Evolutionary conservation across 2,797 vertebrate genomes (phyloP).

Genomic region (Cheirogaleus major): DNA sequence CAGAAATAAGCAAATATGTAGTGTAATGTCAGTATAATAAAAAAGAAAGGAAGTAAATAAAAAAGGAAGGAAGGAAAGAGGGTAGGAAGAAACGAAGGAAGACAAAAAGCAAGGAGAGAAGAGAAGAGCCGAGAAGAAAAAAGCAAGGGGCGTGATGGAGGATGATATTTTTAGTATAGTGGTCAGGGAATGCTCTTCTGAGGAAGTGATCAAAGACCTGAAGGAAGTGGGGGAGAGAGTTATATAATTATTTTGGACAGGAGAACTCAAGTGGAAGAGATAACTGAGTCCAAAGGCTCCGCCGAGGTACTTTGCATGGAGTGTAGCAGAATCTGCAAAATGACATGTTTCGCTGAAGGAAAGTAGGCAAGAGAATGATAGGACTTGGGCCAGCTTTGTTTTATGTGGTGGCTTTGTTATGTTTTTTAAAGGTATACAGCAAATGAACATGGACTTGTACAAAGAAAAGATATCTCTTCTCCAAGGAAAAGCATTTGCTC

Average conservation of each 20-base stretch:
- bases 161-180: background rate
- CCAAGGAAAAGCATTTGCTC: background rate
- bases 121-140: background rate
- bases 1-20: background rate
- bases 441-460: background rate
- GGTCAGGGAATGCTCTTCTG: background rate
- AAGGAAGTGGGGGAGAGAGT: background rate
- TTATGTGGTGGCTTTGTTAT: background rate
- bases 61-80: background rate
- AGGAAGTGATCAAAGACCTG: background rate
- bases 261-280: background rate
- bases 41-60: background rate
- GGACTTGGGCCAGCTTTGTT: background rate
- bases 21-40: background rate
- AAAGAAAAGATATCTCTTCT: background rate
- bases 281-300: background rate
- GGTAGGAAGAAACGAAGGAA: background rate
- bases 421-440: background rate
- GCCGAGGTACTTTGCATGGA: background rate
- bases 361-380: background rate
- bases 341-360: background rate
- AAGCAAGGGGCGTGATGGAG: background rate
- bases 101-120: background rate
- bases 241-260: background rate
- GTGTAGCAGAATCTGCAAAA: background rate